Percentiles rank a stretch among this genome's conserved stretches.
Conservation (phyloP, 1,140 invertebrate species). For the Drosophila sucinea region DNA sequence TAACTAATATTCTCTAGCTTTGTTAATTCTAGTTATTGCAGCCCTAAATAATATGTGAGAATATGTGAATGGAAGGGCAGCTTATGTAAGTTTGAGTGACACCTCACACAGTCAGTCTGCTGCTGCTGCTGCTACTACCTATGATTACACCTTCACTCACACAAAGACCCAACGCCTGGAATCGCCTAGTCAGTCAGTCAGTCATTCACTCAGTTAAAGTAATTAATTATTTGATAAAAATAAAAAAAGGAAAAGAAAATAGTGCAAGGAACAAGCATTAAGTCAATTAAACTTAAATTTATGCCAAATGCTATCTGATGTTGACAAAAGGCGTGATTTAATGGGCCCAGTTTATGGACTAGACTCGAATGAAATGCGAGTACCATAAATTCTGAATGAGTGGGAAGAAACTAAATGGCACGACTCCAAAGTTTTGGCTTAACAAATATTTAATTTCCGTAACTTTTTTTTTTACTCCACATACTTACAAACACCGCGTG, state of each 20-base stretch:
- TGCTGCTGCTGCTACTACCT: not conserved
- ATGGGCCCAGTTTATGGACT: constrained; percentile 10
- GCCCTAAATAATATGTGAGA: not conserved
- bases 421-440: not conserved
- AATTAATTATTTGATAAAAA: constrained; percentile 78
- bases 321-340: constrained; percentile 78
- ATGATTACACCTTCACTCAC: not conserved
- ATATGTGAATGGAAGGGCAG: not conserved
- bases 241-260: not conserved
- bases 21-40: not conserved
- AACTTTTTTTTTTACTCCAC: not conserved
- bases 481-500: not conserved
- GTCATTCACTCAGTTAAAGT: constrained; percentile 30
- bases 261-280: constrained; percentile 64
- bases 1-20: too few relatives aligned
- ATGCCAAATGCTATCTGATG: constrained; percentile 71
- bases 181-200: constrained; percentile 19
- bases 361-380: not conserved
- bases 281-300: constrained; percentile 77
- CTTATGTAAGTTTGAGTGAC: not conserved
- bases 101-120: not conserved
- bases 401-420: not conserved
- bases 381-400: not conserved
- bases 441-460: constrained; percentile 11
- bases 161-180: not conserved